Conservation (phyloP, 1,140 invertebrate species). For the Scaptodrosophila lebanonensis region DNA sequence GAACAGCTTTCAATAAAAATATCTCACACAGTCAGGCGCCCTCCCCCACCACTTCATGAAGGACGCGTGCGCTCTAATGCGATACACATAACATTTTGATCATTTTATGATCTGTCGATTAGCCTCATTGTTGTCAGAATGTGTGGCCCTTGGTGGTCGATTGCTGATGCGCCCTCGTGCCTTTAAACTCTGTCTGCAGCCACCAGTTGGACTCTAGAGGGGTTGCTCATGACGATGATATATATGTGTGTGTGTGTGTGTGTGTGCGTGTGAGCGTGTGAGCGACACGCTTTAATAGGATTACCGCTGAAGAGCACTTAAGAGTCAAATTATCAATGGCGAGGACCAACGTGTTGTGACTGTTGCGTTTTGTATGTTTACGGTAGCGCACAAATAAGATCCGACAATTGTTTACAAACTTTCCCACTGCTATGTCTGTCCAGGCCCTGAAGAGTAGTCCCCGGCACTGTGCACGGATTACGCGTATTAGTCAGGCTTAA, state of each 20-base stretch:
- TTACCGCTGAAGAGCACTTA: conserved; percentile 77
- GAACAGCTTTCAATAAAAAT: conserved; percentile 48
- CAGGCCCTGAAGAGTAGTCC: conserved; percentile 28
- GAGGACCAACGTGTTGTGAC: conserved; percentile 48
- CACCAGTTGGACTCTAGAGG: no score
- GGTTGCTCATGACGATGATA: no score
- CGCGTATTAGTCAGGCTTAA: conserved; percentile 43
- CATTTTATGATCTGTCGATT: conserved; percentile 77
- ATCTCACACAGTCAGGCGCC: conserved; percentile 36
- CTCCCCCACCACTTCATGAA: conserved; percentile 34
- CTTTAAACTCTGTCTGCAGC: no score
- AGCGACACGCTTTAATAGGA: conserved; percentile 76
- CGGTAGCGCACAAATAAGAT: conserved; percentile 29
- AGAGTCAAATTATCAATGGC: conserved; percentile 72
- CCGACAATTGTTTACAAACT: conserved; percentile 66
- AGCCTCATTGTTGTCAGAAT: conserved; percentile 62
- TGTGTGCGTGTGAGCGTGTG: conserved; percentile 44
- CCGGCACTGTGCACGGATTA: conserved; percentile 35
- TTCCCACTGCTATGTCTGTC: conserved; percentile 54
- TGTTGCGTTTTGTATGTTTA: conserved; percentile 71
- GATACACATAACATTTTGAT: conserved; percentile 76
- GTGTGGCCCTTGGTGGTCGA: neutral
- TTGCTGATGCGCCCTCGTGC: no score
- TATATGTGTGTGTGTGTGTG: no score
- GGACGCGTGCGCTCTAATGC: conserved; percentile 66